phyloP scores from a whole-genome alignment of 2,113 vertebrate genomes.

The Hippolais icterina region DNA sequence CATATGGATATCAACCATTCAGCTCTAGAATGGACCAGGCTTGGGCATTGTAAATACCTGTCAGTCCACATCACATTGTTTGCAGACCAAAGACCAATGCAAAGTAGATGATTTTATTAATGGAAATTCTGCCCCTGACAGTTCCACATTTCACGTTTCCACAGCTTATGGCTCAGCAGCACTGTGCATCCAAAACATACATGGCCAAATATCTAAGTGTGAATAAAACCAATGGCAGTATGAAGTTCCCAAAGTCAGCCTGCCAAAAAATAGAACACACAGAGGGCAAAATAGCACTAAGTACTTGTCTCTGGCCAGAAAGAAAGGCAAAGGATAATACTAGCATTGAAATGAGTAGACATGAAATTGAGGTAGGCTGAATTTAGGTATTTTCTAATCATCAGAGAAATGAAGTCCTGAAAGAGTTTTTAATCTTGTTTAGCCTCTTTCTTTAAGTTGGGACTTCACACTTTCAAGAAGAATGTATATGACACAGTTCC shows the following conservation, averaged over 20 bases:
- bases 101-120: not conserved
- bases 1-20: not conserved
- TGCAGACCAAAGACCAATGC: not conserved
- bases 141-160: not conserved
- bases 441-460: not conserved
- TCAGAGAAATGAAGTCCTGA: not conserved
- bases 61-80: not conserved
- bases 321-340: not conserved
- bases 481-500: not conserved
- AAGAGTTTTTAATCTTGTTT: not conserved
- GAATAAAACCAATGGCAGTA: not conserved
- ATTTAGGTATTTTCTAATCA: not conserved
- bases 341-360: not conserved
- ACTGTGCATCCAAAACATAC: not conserved
- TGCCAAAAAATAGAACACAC: not conserved
- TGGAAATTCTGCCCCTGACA: not conserved
- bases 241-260: not conserved
- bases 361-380: not conserved
- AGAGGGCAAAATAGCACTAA: not conserved
- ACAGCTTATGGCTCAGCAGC: not conserved
- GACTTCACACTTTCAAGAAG: not conserved
- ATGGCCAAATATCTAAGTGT: not conserved
- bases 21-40: not conserved
- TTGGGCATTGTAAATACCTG: not conserved
- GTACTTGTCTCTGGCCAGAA: not conserved